Percentiles rank a stretch among this genome's conserved stretches.
These are phyloP conservation scores for Vidua chalybeata DNA, from an alignment of 2,113 vertebrate genomes.

Conservation along the genomic window DNA sequence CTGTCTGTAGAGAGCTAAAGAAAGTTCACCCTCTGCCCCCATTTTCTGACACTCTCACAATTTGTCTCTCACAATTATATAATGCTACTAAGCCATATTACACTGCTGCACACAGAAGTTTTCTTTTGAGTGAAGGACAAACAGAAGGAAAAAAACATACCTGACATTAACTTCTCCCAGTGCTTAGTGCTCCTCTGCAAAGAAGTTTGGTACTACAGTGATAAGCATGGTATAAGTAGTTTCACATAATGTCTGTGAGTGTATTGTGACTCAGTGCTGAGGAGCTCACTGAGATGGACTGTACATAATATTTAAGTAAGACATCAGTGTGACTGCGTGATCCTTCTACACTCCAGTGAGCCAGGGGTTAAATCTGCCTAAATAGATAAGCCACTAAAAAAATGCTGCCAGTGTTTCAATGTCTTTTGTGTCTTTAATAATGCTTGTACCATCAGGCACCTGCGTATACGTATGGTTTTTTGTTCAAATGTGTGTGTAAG, in stretches of 20 bases:
- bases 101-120: background rate
- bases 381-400: background rate
- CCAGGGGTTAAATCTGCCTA: background rate
- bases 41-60: background rate
- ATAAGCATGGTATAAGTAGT: background rate
- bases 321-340: background rate
- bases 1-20: background rate
- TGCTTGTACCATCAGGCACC: background rate
- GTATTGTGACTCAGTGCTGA: background rate
- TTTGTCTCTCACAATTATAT: background rate
- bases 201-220: background rate
- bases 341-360: background rate
- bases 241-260: background rate
- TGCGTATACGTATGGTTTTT: rapidly evolving
- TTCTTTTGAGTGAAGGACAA: background rate
- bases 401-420: background rate
- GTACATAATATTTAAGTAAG: background rate
- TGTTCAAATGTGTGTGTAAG: background rate
- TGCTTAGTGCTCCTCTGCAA: background rate
- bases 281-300: background rate
- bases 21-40: rapidly evolving
- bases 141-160: background rate
- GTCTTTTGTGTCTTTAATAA: background rate
- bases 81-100: background rate
- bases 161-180: background rate